These are phyloP conservation scores for Rhagoletis zephyria DNA, from an alignment of 1,140 invertebrate species.

Conservation along the genomic window DNA sequence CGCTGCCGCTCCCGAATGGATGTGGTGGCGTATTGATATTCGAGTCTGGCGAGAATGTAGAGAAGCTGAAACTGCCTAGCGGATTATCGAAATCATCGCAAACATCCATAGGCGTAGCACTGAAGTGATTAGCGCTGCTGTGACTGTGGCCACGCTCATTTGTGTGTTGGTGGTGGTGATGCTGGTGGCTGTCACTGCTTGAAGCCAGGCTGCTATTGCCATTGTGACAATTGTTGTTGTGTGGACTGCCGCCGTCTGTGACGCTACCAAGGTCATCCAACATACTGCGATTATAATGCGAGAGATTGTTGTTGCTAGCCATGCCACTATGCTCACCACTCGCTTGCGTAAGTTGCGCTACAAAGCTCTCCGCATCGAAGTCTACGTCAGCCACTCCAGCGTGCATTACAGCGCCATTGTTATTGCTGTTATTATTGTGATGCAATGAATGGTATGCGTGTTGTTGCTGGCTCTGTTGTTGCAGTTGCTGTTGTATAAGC, in stretches of 20 bases:
- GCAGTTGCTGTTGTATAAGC: slow-evolving; percentile 61
- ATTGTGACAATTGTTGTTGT: slow-evolving; percentile 33
- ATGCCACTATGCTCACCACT: slow-evolving; percentile 31
- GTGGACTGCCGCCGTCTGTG: background rate
- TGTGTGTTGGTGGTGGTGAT: background rate
- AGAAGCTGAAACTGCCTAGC: slow-evolving; percentile 65
- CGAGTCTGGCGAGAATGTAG: slow-evolving; percentile 57
- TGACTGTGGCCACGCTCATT: slow-evolving; percentile 39
- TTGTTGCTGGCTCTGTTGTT: slow-evolving; percentile 41
- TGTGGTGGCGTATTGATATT: slow-evolving; percentile 62
- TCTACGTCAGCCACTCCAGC: slow-evolving; percentile 61
- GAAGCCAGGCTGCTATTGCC: slow-evolving; percentile 55
- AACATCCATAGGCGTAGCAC: slow-evolving; percentile 69
- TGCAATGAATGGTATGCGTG: slow-evolving; percentile 46
- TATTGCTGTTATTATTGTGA: slow-evolving; percentile 42
- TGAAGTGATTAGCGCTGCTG: slow-evolving; percentile 28
- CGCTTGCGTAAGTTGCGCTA: slow-evolving; percentile 67
- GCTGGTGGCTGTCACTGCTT: background rate
- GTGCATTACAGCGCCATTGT: background rate
- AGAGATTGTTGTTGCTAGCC: slow-evolving; percentile 28
- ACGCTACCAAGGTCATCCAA: background rate
- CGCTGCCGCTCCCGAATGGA: slow-evolving; percentile 59
- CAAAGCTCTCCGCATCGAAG: slow-evolving; percentile 70
- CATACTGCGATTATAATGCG: slow-evolving; percentile 5
- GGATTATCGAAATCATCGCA: slow-evolving; percentile 72